phyloP scores from a whole-genome alignment of 2,797 vertebrate genomes.

The Loriculus beryllinus region DNA sequence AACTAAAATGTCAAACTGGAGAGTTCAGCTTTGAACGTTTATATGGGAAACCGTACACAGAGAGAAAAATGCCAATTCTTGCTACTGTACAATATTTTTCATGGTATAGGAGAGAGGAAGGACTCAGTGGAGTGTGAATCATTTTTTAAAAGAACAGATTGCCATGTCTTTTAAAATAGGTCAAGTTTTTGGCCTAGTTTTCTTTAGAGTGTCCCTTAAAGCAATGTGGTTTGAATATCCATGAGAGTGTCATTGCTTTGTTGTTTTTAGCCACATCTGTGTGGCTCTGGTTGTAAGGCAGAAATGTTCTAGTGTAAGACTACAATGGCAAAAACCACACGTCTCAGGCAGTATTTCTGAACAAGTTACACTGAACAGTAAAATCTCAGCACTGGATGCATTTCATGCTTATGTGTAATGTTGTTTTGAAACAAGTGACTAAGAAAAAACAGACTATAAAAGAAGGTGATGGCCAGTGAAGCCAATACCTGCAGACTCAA shows the following conservation, averaged over 20 bases:
- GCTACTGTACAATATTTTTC: not conserved
- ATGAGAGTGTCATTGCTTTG: not conserved
- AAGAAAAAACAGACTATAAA: not conserved
- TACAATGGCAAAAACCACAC: not conserved
- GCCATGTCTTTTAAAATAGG: slow-evolving; percentile 63
- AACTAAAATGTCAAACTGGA: not conserved
- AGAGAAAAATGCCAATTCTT: slow-evolving; percentile 1
- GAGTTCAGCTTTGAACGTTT: not conserved
- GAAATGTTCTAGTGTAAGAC: not conserved
- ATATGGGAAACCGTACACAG: not conserved
- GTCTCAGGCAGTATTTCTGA: not conserved
- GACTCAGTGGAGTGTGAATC: slow-evolving; percentile 48
- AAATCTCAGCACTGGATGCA: not conserved
- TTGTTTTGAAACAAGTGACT: not conserved
- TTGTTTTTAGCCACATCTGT: not conserved
- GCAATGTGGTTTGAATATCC: slow-evolving; percentile 9
- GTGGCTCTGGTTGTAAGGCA: not conserved
- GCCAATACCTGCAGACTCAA: not conserved
- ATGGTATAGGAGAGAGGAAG: not conserved
- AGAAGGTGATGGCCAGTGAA: not conserved
- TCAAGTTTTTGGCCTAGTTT: slow-evolving; percentile 67
- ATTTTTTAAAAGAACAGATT: slow-evolving; percentile 68
- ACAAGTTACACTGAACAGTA: not conserved
- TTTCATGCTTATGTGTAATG: not conserved
- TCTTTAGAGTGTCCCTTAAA: slow-evolving; percentile 40